Percentiles rank a stretch among this genome's conserved stretches.
Conservation (phyloP, 2,797 vertebrate genomes). For the Anolis apletophallus region DNA sequence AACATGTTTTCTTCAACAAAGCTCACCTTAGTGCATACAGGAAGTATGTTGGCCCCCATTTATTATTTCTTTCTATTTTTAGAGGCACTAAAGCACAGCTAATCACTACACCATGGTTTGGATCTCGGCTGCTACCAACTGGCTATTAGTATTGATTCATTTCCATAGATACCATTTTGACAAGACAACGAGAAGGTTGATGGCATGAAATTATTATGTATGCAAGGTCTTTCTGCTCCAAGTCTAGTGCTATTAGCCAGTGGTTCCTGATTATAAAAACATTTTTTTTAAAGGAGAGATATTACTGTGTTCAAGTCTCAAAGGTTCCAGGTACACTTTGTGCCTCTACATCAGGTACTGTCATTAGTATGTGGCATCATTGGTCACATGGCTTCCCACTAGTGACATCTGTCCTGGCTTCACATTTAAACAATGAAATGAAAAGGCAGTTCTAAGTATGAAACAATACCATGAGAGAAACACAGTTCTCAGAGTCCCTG, state of each 20-base stretch:
- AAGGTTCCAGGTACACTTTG: neutral
- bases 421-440: neutral
- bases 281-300: neutral
- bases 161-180: conserved; percentile 50
- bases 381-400: neutral
- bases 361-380: neutral
- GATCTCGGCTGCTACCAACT: conserved; percentile 6
- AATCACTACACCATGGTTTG: conserved; percentile 33
- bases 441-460: neutral
- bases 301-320: neutral
- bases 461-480: neutral
- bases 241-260: neutral
- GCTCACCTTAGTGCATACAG: conserved; percentile 15
- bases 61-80: conserved; percentile 40
- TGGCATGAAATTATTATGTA: conserved; percentile 24
- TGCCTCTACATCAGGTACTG: neutral
- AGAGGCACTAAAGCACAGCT: conserved; percentile 32
- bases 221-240: conserved; percentile 9
- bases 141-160: conserved; percentile 46
- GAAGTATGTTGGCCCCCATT: conserved; percentile 1
- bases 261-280: neutral
- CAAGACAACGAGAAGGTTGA: conserved; percentile 15
- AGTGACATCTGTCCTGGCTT: neutral
- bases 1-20: conserved; percentile 15
- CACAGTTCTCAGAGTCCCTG: neutral